phyloP scores from a whole-genome alignment of 2,888 invertebrate genomes.

The Acheta domesticus region DNA sequence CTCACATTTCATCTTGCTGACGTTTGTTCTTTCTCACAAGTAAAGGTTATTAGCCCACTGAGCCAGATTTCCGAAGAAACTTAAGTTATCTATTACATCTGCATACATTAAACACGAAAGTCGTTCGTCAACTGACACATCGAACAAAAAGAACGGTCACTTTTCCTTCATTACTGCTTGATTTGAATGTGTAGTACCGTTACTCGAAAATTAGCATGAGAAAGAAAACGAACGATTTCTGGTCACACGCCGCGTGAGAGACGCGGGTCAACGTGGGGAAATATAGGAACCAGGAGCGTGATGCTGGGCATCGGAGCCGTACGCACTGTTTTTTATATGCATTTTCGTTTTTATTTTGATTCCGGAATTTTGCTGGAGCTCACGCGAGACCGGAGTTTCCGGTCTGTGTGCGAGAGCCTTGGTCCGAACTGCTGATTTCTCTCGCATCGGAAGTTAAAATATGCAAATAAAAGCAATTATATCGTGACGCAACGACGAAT shows the following conservation, averaged over 20 bases:
- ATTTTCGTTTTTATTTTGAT: constrained; percentile 3
- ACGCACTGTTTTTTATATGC: neutral
- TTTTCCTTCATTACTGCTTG: neutral
- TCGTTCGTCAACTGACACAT: neutral
- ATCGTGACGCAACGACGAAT: constrained; percentile 7
- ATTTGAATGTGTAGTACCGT: neutral
- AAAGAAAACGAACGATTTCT: neutral
- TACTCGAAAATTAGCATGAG: neutral
- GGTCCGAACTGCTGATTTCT: neutral
- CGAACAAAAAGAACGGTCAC: neutral
- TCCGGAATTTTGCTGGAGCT: neutral
- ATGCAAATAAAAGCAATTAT: constrained; percentile 10
- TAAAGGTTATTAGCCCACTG: neutral
- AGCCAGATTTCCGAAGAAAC: neutral
- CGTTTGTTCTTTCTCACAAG: neutral
- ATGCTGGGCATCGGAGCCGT: neutral
- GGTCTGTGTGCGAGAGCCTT: neutral
- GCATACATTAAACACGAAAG: constrained; percentile 1
- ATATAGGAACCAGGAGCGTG: neutral
- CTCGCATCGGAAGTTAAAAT: constrained; percentile 7
- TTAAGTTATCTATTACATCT: neutral
- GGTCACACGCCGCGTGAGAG: neutral
- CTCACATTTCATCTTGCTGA: no score
- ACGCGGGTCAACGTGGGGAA: neutral
- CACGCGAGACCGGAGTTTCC: neutral